Base-by-base conservation (phyloP, 2,888 invertebrate genomes). In the Tillus elongatus region DNA sequence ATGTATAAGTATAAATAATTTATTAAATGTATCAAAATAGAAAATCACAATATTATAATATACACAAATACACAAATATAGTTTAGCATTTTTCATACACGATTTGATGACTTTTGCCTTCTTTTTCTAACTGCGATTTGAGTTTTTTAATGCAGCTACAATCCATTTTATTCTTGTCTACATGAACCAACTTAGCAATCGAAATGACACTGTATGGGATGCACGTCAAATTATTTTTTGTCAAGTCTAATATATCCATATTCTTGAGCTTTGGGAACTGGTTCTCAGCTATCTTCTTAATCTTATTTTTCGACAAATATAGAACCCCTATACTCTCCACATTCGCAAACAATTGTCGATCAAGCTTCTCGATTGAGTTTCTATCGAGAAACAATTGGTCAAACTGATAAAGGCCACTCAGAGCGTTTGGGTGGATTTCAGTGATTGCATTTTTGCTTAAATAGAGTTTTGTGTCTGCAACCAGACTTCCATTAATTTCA, bases 361-460 rank as follows among this genome's bases (percentile, higher is more conserved):
- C 41, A 10, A 57, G 32, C 12, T 49, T 40, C 10, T 28, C 32
- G 3, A 57, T 16, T 6, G 46, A 40, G 36, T 57, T 57, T 15
- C 56, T 40, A 34, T 55, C 56, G 24, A 57, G 35, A 43, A 44
- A 54, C 15, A 57, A 38, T 32, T 55, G 47, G 12, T 50, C 43
- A 13, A 55, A 32, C 13, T 43, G 39, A 9, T 37, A 42, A 11
- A 57, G 11, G 2, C 46, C 50, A 8, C 37, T 15, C 12, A 57
- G 50, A 2, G 54, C 49, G 3, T 40, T 32, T 1, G 45, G 42
- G 24, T 48, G 35, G 2, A 57, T 42, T 2, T 39, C 34, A 2
- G 40, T 37, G 15, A 57, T 50, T 26, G 42, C 42, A 33, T 57
- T 57, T 35, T 51, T 54, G 34, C 56, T 57, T 10, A 57, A 39